A percentile compares a stretch with the other conserved stretches of the same genome.
Conservation (phyloP, 1,140 invertebrate species). For the Anthonomus grandis region DNA sequence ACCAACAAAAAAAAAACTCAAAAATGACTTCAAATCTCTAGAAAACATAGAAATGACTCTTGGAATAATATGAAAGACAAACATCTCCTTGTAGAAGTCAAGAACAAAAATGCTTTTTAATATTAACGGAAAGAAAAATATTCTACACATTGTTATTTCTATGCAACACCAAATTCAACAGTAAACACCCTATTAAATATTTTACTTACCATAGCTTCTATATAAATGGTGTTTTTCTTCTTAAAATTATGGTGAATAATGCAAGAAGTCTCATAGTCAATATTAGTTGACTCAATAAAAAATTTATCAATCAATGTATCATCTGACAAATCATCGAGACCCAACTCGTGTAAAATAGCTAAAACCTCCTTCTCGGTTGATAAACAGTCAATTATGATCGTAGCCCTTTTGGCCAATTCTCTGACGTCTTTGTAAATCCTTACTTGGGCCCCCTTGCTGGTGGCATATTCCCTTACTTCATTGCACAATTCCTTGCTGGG, state of each 20-base stretch:
- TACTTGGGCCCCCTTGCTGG: neutral
- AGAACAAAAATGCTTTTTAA: too few species aligned
- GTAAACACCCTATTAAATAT: too few species aligned
- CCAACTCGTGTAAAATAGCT: slow-evolving; percentile 96
- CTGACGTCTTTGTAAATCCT: neutral
- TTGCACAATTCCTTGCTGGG: slow-evolving; percentile 74
- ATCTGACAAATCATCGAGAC: slow-evolving; percentile 74
- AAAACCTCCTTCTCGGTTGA: slow-evolving; percentile 88
- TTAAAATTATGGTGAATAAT: slow-evolving; percentile 88
- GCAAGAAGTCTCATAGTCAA: slow-evolving; percentile 89
- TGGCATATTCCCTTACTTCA: neutral
- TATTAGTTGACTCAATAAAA: slow-evolving; percentile 94
- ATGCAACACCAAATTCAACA: too few species aligned
- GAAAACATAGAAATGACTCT: too few species aligned
- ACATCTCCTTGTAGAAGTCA: too few species aligned
- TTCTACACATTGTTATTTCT: too few species aligned
- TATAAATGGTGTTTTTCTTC: slow-evolving; percentile 83
- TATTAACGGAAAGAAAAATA: too few species aligned
- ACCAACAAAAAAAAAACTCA: too few species aligned
- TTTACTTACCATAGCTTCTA: slow-evolving; percentile 68
- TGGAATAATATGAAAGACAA: too few species aligned
- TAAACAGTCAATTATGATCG: slow-evolving; percentile 94
- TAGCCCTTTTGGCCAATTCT: slow-evolving; percentile 60
- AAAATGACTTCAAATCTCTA: too few species aligned
- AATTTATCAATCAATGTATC: slow-evolving; percentile 68